Conservation (phyloP, 1,140 invertebrate genomes). For the Asobara japonica region DNA sequence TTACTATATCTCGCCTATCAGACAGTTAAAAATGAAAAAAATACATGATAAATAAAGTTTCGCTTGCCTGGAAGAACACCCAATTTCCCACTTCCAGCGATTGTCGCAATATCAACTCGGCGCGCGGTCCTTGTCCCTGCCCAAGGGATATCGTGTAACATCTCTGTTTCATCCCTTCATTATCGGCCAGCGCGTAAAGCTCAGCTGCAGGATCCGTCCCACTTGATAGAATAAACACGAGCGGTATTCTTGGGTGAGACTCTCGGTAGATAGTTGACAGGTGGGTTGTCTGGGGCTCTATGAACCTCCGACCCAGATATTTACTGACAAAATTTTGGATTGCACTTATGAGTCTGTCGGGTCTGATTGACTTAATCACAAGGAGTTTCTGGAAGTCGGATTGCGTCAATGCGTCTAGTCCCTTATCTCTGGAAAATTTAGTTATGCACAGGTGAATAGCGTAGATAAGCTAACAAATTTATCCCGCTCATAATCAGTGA, state of each 20-base stretch:
- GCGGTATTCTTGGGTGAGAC: conserved; percentile 70
- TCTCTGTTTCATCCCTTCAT: conserved; percentile 68
- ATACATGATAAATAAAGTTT: not conserved
- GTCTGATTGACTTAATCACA: conserved; percentile 76
- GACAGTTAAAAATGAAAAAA: no score
- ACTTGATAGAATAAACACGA: conserved; percentile 77
- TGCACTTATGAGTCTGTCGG: conserved; percentile 79
- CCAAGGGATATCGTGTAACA: conserved; percentile 77
- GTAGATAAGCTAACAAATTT: no score
- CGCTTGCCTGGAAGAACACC: conserved; percentile 71
- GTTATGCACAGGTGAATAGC: not conserved
- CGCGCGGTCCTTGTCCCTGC: conserved; percentile 76
- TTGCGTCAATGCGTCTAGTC: conserved; percentile 49
- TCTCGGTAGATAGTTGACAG: conserved; percentile 73
- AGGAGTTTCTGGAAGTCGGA: conserved; percentile 72
- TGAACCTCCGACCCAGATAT: conserved; percentile 72
- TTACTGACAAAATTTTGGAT: conserved; percentile 73
- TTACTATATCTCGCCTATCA: no score
- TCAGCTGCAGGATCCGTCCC: conserved; percentile 78
- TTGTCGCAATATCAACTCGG: conserved; percentile 71
- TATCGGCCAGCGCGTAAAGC: conserved; percentile 73
- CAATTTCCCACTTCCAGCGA: conserved; percentile 72
- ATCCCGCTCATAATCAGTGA: no score
- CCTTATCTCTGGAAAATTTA: conserved; percentile 40
- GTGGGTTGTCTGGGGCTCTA: conserved; percentile 76